A percentile compares a stretch with the other conserved stretches of the same genome.
These are phyloP conservation scores for Bombus haemorrhoidalis DNA, from an alignment of 1,140 invertebrate species.

Conservation along the genomic window DNA sequence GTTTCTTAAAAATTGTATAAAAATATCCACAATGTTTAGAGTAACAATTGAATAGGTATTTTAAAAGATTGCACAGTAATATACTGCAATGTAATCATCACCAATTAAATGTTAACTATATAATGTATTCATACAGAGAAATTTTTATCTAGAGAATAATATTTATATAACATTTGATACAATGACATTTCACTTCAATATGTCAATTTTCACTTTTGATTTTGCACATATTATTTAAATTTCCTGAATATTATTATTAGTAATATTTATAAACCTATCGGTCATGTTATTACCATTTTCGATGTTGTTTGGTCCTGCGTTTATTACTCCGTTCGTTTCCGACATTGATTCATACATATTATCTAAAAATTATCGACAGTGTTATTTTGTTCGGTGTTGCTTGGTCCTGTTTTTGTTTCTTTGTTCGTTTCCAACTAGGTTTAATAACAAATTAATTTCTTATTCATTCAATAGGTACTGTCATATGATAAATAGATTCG, in stretches of 20 bases:
- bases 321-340: slow-evolving; percentile 47
- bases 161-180: slow-evolving; percentile 27
- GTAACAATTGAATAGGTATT: neutral
- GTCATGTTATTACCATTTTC: slow-evolving; percentile 75
- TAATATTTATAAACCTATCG: slow-evolving; percentile 82
- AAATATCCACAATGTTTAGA: slow-evolving; percentile 35
- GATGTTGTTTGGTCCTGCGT: neutral
- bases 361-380: slow-evolving; percentile 83
- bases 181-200: neutral
- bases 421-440: slow-evolving; percentile 33
- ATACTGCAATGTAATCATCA: slow-evolving; percentile 43
- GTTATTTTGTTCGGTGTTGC: slow-evolving; percentile 57
- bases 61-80: neutral
- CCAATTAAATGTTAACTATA: slow-evolving; percentile 46
- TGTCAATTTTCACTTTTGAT: no score
- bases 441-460: slow-evolving; percentile 9
- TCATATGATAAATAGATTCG: neutral
- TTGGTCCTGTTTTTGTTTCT: neutral
- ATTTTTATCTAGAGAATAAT: neutral
- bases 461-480: neutral
- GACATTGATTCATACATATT: slow-evolving; percentile 71
- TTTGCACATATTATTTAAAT: neutral
- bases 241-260: slow-evolving; percentile 76
- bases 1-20: slow-evolving; percentile 2
- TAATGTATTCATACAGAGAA: slow-evolving; percentile 16